Evolutionary conservation across 2,888 invertebrate genomes (phyloP), one percentile per base, ranked within the genome.

Genomic region (Stenichneumon culpator): DNA sequence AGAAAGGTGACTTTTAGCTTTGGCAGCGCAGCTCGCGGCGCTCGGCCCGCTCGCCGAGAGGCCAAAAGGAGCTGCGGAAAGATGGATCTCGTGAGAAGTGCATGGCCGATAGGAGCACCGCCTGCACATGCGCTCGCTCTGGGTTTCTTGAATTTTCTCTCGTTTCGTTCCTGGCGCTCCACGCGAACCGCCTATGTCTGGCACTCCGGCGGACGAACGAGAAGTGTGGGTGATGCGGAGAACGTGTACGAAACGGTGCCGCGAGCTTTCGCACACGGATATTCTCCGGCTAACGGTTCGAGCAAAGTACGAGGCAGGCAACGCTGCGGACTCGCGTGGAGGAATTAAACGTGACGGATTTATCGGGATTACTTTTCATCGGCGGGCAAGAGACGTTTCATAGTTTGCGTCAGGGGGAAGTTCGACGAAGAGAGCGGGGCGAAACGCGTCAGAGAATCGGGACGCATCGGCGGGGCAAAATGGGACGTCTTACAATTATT

Each of bases 211-310:
- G 82, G 19, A 68, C 44, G 44, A 68, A 68, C 44, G 11, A 54
- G 63, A 22, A 65, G 69, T 70, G 70, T 70, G 63, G 79, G 70
- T 79, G 70, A 68, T 22, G 19, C 14, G 22, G 67, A 68, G 39
- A 32, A 32, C 77, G 7, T 6, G 39, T 7, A 44, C 22, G 44
- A 69, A 69, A 89, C 90, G 87, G 87, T 85, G 80, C 60, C 84
- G 79, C 44, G 44, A 3, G 85, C 81, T 82, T 83, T 82, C 83
- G 77, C 86, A 83, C 79, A 16, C 67, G 85, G 80, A 86, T 36
- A 44, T 47, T 47, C 25, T 16, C 44, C 28, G 44, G 68, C 28
- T 69, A 69, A 69, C 68, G 68, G 68, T 14, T 68, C 47, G 68
- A 68, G 68, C 68, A 16, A 25, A 22, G 44, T 25, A 22, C 22